phyloP scores from a whole-genome alignment of 2,888 invertebrate species.

The Dinocampus coccinellae region DNA sequence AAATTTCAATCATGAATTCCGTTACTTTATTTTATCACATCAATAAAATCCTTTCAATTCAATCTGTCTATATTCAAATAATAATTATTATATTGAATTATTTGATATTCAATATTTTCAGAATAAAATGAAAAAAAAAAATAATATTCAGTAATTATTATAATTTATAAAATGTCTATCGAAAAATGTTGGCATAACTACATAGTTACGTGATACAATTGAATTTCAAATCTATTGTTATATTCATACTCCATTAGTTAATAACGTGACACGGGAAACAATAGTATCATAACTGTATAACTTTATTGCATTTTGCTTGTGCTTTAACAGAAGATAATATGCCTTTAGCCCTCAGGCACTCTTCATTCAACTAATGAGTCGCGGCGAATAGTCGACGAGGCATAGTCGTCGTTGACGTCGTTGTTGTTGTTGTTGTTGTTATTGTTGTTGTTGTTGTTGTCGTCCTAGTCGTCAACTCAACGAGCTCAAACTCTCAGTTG shows the following conservation, averaged over 20 bases:
- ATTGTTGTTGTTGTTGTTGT: too few species aligned
- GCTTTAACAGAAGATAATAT: conserved; percentile 45
- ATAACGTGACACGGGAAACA: conserved; percentile 43
- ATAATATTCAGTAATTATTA: too few species aligned
- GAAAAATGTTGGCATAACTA: neutral
- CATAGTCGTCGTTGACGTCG: too few species aligned
- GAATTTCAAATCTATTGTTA: neutral
- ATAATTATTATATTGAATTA: too few species aligned
- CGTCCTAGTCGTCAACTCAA: conserved; percentile 7
- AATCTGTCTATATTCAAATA: too few species aligned
- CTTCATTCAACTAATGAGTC: conserved; percentile 61
- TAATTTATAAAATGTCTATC: too few species aligned
- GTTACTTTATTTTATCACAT: too few species aligned
- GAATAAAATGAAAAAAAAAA: too few species aligned
- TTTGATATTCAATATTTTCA: too few species aligned
- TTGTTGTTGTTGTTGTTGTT: too few species aligned
- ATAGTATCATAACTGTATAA: neutral
- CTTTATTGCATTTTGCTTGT: neutral
- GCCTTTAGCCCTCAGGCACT: conserved; percentile 22
- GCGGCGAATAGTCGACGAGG: conserved; percentile 40
- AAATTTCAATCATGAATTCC: too few species aligned
- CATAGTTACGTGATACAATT: neutral
- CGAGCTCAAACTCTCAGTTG: conserved; percentile 11
- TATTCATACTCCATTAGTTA: conserved; percentile 62
- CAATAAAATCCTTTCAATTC: too few species aligned